Evolutionary conservation across 2,797 vertebrate genomes (phyloP).

Genomic region (Hyperoplus immaculatus): DNA sequence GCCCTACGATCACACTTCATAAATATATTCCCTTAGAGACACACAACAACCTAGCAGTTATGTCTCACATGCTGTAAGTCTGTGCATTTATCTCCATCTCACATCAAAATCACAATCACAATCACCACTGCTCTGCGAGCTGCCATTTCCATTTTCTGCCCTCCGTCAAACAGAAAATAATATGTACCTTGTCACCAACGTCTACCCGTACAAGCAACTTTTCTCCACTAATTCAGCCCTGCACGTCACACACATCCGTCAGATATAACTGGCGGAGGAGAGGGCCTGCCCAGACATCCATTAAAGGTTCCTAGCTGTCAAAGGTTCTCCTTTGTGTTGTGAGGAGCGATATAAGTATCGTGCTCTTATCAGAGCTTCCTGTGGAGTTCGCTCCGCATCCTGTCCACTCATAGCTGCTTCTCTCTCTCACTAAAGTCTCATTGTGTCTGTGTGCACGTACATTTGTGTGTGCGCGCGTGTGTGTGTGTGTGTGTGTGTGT

Average conservation of each 20-base stretch:
- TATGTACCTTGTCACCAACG: conserved; percentile 79
- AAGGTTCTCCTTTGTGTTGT: conserved; percentile 84
- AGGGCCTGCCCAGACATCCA: conserved; percentile 82
- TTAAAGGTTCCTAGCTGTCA: conserved; percentile 86
- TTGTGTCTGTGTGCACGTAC: conserved; percentile 60
- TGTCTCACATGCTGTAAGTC: conserved; percentile 54
- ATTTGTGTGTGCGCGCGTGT: conserved; percentile 47
- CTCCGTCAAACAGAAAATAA: conserved; percentile 76
- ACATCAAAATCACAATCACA: conserved; percentile 75
- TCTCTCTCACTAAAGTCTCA: conserved; percentile 72
- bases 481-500: background rate
- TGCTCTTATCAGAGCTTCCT: conserved; percentile 86
- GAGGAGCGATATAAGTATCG: conserved; percentile 81
- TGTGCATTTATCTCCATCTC: conserved; percentile 65
- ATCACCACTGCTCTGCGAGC: conserved; percentile 62
- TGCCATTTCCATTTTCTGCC: conserved; percentile 78
- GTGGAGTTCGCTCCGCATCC: conserved; percentile 84
- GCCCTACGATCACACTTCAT: conserved; percentile 67
- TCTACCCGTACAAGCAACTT: conserved; percentile 75
- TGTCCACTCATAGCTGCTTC: conserved; percentile 79
- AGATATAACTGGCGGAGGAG: conserved; percentile 75
- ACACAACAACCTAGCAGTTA: conserved; percentile 56
- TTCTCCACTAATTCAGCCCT: conserved; percentile 75
- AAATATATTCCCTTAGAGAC: conserved; percentile 70
- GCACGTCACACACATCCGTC: conserved; percentile 74